phyloP scores from a whole-genome alignment of 2,888 invertebrate species.

The Athalia circularis region DNA sequence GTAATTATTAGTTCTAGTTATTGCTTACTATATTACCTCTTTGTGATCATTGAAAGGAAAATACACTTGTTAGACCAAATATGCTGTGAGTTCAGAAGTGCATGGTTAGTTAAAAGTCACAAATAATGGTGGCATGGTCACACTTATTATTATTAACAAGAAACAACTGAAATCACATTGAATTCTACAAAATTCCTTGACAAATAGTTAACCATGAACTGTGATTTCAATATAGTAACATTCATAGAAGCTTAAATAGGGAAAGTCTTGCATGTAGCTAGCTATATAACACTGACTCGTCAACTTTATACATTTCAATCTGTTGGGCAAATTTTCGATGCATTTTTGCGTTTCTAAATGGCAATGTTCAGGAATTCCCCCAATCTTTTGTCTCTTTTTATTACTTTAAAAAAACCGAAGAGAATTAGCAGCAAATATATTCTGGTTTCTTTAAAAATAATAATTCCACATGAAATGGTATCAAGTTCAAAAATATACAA shows the following conservation, averaged over 20 bases:
- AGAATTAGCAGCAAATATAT: slow-evolving; percentile 26
- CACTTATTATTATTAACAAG: not conserved
- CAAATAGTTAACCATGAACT: slow-evolving; percentile 22
- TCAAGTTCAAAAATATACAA: too few species aligned
- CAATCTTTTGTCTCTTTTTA: slow-evolving; percentile 47
- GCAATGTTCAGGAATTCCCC: slow-evolving; percentile 46
- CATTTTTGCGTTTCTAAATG: slow-evolving; percentile 34
- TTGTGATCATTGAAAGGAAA: slow-evolving; percentile 19
- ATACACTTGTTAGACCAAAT: not conserved
- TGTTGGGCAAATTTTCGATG: slow-evolving; percentile 50
- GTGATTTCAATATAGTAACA: slow-evolving; percentile 41
- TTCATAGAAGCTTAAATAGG: slow-evolving; percentile 49
- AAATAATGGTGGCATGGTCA: slow-evolving; percentile 38
- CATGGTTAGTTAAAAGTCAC: slow-evolving; percentile 41
- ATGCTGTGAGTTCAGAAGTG: slow-evolving; percentile 39
- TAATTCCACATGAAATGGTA: not conserved
- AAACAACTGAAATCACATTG: not conserved
- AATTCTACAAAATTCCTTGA: not conserved
- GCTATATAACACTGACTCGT: slow-evolving; percentile 55
- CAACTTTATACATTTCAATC: slow-evolving; percentile 55
- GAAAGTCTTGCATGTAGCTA: slow-evolving; percentile 59
- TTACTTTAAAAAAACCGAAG: slow-evolving; percentile 37
- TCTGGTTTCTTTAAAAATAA: not conserved
- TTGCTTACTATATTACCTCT: not conserved
- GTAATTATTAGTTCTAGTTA: slow-evolving; percentile 7